Evolutionary conservation across 2,113 vertebrate genomes (phyloP).

Genomic region (Strigops habroptila): DNA sequence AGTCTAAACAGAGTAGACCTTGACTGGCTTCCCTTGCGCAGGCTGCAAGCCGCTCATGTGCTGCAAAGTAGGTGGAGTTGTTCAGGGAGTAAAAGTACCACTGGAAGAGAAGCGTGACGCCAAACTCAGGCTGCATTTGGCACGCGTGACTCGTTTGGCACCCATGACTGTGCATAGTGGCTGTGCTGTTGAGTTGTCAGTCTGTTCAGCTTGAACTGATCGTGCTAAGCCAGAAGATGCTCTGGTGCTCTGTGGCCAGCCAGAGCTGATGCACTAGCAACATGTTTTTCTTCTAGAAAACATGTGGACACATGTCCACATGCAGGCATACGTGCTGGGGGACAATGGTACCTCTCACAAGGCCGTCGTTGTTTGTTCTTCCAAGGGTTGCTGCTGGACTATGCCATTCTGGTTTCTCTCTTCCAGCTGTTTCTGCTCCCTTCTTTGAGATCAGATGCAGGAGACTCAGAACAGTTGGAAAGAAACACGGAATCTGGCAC

Average conservation of each 20-base stretch:
- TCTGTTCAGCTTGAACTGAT: background rate
- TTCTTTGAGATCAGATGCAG: slow-evolving; percentile 75
- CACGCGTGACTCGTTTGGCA: rapidly evolving
- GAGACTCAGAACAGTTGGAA: slow-evolving; percentile 73
- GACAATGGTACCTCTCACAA: slow-evolving; percentile 29
- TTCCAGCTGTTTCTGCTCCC: slow-evolving; percentile 72
- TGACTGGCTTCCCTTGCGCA: background rate
- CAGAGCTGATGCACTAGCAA: background rate
- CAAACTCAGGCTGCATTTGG: background rate
- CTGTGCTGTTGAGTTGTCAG: background rate
- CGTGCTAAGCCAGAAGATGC: background rate
- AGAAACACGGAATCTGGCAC: slow-evolving; percentile 68
- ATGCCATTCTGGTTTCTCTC: slow-evolving; percentile 71
- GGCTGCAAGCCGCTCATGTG: background rate
- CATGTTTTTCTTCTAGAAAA: background rate
- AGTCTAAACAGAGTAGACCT: background rate
- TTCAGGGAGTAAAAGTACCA: background rate
- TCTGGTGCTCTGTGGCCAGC: background rate
- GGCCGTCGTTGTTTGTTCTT: slow-evolving; percentile 55
- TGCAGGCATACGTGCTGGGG: background rate
- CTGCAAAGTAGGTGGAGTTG: slow-evolving; percentile 2
- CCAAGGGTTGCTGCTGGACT: slow-evolving; percentile 70
- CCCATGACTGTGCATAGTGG: rapidly evolving
- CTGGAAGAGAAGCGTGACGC: background rate
- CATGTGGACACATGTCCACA: background rate